phyloP scores from a whole-genome alignment of 2,888 invertebrate genomes.

The Phyllotreta striolata region DNA sequence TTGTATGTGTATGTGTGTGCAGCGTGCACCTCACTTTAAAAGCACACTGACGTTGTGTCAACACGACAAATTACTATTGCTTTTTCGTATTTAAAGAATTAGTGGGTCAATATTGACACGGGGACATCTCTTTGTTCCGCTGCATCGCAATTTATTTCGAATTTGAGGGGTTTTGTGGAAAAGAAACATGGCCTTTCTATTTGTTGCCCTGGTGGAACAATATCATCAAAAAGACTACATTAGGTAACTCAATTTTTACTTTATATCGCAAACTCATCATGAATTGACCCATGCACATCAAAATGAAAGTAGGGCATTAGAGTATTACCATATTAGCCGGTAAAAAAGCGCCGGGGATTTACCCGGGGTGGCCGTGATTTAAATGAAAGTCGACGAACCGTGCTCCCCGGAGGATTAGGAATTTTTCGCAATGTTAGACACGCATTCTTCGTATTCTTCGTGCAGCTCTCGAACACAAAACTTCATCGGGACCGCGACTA shows the following conservation, averaged over 20 bases:
- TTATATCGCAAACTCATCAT: too few relatives aligned
- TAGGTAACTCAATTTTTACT: too few relatives aligned
- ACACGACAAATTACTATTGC: slow-evolving; percentile 48
- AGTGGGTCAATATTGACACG: slow-evolving; percentile 43
- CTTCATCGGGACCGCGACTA: slow-evolving; percentile 50
- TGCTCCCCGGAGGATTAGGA: slow-evolving; percentile 46
- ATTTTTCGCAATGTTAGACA: slow-evolving; percentile 47
- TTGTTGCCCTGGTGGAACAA: too few relatives aligned
- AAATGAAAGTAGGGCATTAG: slow-evolving; percentile 14
- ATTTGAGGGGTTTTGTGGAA: slow-evolving; percentile 13
- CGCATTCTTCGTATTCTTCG: slow-evolving; percentile 46
- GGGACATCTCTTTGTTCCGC: slow-evolving; percentile 7
- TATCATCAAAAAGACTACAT: too few relatives aligned
- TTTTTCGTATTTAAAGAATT: slow-evolving; percentile 41
- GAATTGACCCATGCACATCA: too few relatives aligned
- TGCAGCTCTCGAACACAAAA: slow-evolving; percentile 44
- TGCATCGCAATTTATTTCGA: slow-evolving; percentile 27
- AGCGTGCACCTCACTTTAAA: slow-evolving; percentile 38
- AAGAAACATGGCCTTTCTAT: background rate
- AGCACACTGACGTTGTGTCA: slow-evolving; percentile 45
- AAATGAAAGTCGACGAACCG: slow-evolving; percentile 51
- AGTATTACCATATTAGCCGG: slow-evolving; percentile 40
- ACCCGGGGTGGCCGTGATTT: slow-evolving; percentile 51
- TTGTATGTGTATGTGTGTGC: slow-evolving; percentile 8
- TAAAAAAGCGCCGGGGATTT: slow-evolving; percentile 41